phyloP scores from a whole-genome alignment of 92 coral and sea anemone species.

The Porites evermanni region DNA sequence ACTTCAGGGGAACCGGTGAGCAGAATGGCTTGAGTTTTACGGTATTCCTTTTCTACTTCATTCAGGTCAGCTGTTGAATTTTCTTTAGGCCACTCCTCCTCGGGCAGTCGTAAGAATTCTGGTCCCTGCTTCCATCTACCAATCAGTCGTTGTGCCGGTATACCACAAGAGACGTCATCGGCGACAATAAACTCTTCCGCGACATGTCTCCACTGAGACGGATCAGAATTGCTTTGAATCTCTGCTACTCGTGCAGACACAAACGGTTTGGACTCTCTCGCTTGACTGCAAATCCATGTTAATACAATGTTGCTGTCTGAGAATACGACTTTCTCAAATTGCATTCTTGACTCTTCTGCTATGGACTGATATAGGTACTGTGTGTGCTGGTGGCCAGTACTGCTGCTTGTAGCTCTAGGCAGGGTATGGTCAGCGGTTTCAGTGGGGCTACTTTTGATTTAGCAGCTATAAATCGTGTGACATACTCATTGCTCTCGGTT shows the following conservation, averaged over 20 bases:
- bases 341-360: slow-evolving; percentile 54
- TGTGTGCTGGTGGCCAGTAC: slow-evolving; percentile 29
- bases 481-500: background rate
- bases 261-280: slow-evolving; percentile 59
- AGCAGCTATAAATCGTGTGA: slow-evolving; percentile 34
- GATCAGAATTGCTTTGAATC: slow-evolving; percentile 53
- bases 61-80: slow-evolving; percentile 19
- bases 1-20: slow-evolving; percentile 26
- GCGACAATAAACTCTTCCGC: slow-evolving; percentile 57
- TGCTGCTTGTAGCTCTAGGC: slow-evolving; percentile 48
- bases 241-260: slow-evolving; percentile 49
- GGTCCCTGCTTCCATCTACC: slow-evolving; percentile 54
- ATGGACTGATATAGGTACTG: slow-evolving; percentile 38
- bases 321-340: slow-evolving; percentile 50
- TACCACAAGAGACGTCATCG: slow-evolving; percentile 57
- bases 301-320: slow-evolving; percentile 56
- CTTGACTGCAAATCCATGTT: slow-evolving; percentile 62
- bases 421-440: slow-evolving; percentile 36
- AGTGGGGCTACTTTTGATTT: slow-evolving; percentile 60
- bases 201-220: slow-evolving; percentile 58
- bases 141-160: slow-evolving; percentile 41
- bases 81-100: slow-evolving; percentile 51
- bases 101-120: slow-evolving; percentile 40
- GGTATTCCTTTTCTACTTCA: slow-evolving; percentile 51
- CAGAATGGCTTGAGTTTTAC: slow-evolving; percentile 23